These are phyloP conservation scores for Ellobium chinense DNA, from an alignment of 2,888 invertebrate species.

Conservation along the genomic window DNA sequence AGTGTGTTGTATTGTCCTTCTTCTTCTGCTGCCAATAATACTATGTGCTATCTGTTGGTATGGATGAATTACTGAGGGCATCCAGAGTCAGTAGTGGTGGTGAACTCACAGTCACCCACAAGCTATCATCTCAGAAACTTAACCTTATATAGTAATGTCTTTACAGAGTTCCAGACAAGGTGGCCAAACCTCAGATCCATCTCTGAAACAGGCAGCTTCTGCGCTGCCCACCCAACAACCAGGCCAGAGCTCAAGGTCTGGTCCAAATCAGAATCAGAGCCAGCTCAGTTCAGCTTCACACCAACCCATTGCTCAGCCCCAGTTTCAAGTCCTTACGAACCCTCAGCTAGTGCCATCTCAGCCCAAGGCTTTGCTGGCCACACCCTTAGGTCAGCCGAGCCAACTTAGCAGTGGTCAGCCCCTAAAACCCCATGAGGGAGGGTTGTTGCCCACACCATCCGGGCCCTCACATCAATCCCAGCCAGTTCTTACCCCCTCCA, in stretches of 20 bases:
- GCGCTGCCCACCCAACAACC: neutral
- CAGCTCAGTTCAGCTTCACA: neutral
- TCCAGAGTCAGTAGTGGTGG: too few species aligned
- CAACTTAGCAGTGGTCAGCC: conserved; percentile 9
- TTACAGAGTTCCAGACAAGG: neutral
- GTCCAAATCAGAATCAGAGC: neutral
- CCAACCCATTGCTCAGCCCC: neutral
- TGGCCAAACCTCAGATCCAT: neutral
- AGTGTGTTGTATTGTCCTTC: too few species aligned
- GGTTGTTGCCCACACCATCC: conserved; percentile 3
- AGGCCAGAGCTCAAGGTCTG: neutral
- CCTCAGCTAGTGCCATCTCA: neutral
- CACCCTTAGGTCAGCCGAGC: neutral
- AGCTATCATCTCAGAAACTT: too few species aligned
- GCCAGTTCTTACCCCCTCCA: neutral
- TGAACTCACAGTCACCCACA: too few species aligned
- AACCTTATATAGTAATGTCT: too few species aligned
- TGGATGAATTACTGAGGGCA: too few species aligned
- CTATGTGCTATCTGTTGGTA: too few species aligned
- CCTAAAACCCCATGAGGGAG: neutral
- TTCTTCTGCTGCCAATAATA: too few species aligned
- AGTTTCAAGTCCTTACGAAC: too few species aligned
- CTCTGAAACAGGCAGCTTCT: neutral
- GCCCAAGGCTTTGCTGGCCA: neutral
- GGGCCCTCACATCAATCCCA: neutral